Conservation (phyloP, 2,888 invertebrate genomes). For the Drosophila percnosoma region DNA sequence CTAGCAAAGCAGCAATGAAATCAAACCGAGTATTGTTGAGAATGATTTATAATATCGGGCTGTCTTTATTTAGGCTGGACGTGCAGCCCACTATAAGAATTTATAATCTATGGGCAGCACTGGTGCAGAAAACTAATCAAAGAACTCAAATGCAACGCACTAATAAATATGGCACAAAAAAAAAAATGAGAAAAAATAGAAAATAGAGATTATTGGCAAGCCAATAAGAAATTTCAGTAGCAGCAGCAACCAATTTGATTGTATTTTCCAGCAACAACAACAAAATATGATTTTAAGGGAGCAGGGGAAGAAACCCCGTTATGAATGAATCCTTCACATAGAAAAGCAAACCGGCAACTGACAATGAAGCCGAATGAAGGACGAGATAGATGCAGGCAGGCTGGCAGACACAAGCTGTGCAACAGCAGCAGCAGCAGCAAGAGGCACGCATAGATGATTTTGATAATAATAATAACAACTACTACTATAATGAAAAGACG, state of each 20-base stretch:
- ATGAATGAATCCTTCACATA: conserved; percentile 42
- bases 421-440: conserved; percentile 15
- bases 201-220: conserved; percentile 56
- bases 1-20: neutral
- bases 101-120: conserved; percentile 43
- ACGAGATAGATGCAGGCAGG: conserved; percentile 12
- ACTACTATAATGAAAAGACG: conserved; percentile 53
- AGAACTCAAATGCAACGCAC: conserved; percentile 59
- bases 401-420: conserved; percentile 14
- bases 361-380: conserved; percentile 37
- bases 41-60: conserved; percentile 6
- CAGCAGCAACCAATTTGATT: conserved; percentile 50
- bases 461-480: conserved; percentile 56
- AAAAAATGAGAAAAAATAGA: conserved; percentile 31
- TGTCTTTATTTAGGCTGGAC: conserved; percentile 18
- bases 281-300: conserved; percentile 36
- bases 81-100: conserved; percentile 16
- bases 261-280: conserved; percentile 30
- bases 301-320: conserved; percentile 23
- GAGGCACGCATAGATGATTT: conserved; percentile 59
- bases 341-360: conserved; percentile 46
- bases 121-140: conserved; percentile 62
- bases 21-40: neutral
- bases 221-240: conserved; percentile 58
- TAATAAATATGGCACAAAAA: conserved; percentile 23